A percentile compares a stretch with the other conserved stretches of the same genome.
Conservation (phyloP, 1,140 invertebrate genomes). For the Nasonia longicornis region DNA sequence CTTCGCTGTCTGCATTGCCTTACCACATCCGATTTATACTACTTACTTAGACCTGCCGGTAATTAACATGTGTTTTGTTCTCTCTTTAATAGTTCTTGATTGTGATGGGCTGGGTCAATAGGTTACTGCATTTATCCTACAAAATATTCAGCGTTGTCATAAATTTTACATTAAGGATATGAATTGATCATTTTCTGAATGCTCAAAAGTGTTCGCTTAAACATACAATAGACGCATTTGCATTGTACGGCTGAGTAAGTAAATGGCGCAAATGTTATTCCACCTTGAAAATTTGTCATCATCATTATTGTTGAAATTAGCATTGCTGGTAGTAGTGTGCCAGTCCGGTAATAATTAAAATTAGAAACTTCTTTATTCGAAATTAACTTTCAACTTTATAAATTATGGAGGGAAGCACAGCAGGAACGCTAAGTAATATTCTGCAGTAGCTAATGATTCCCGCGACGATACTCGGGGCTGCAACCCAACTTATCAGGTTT, state of each 20-base stretch:
- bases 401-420: neutral
- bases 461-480: neutral
- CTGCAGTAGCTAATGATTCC: neutral
- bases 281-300: too few relatives aligned
- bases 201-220: too few relatives aligned
- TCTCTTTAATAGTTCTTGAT: too few relatives aligned
- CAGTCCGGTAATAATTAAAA: slow-evolving; percentile 14
- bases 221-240: too few relatives aligned
- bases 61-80: slow-evolving; percentile 47
- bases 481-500: neutral
- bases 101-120: too few relatives aligned
- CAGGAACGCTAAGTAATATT: neutral
- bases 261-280: too few relatives aligned
- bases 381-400: slow-evolving; percentile 6
- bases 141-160: neutral
- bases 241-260: too few relatives aligned
- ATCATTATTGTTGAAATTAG: neutral
- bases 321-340: neutral
- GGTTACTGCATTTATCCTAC: neutral
- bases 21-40: slow-evolving; percentile 81
- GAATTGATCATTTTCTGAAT: too few relatives aligned
- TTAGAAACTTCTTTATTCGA: neutral
- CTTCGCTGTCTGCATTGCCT: slow-evolving; percentile 76
- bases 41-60: slow-evolving; percentile 78
- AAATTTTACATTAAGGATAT: neutral